A percentile compares a stretch with the other conserved stretches of the same genome.
Evolutionary conservation across 2,113 vertebrate genomes (phyloP).

Genomic region (Cinclus mexicanus): DNA sequence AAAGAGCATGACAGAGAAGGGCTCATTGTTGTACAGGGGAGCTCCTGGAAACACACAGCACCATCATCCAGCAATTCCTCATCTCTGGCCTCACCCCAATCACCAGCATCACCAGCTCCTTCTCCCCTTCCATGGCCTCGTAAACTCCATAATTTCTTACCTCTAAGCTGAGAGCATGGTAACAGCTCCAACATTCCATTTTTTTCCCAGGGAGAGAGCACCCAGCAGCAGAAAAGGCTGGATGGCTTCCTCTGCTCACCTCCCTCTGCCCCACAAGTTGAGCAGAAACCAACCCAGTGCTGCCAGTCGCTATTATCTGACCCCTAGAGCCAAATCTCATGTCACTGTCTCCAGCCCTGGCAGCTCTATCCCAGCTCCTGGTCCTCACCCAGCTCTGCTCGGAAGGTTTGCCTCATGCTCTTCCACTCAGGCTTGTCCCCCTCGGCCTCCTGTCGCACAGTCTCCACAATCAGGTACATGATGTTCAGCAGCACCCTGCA

Average conservation of each 20-base stretch:
- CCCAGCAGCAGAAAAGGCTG: background rate
- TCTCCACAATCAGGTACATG: slow-evolving; percentile 97
- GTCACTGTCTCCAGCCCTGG: background rate
- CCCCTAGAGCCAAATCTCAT: background rate
- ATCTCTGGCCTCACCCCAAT: background rate
- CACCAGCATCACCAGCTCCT: background rate
- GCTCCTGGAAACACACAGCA: slow-evolving; percentile 77
- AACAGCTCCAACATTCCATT: rapidly evolving
- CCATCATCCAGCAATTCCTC: background rate
- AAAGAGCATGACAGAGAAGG: slow-evolving; percentile 96
- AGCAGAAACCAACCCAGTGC: background rate
- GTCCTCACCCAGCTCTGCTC: slow-evolving; percentile 87
- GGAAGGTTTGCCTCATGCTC: slow-evolving; percentile 88
- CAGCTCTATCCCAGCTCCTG: rapidly evolving
- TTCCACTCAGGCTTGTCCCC: slow-evolving; percentile 90
- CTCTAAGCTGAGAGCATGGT: background rate
- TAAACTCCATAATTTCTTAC: background rate
- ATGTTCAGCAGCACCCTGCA: slow-evolving; percentile 93
- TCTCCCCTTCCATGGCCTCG: background rate
- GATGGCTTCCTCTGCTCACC: background rate
- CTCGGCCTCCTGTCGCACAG: slow-evolving; percentile 88
- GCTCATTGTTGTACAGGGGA: slow-evolving; percentile 90
- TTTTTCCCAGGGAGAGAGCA: background rate
- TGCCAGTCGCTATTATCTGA: background rate
- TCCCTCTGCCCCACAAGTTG: too few species aligned